Conservation (phyloP, 1,140 invertebrate species). For the Zaprionus davidi region DNA sequence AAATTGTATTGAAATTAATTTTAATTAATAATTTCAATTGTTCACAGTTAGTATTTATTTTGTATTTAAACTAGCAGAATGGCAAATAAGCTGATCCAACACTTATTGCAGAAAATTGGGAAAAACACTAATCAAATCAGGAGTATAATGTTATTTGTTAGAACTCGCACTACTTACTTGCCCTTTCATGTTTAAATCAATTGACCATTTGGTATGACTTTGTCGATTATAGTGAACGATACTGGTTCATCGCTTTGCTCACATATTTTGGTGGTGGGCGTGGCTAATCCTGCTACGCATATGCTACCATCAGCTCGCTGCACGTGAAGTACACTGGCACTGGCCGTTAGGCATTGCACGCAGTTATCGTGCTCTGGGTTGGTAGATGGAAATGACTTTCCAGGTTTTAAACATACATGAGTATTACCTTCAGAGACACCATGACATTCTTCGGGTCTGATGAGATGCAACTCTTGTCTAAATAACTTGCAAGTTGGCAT, state of each 20-base stretch:
- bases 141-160: no score
- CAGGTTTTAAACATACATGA: constrained; percentile 20
- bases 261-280: constrained; percentile 41
- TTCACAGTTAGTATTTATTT: no score
- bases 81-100: no score
- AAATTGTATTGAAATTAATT: no score
- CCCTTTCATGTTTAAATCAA: neutral
- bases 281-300: constrained; percentile 47
- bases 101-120: no score
- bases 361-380: neutral
- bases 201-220: neutral
- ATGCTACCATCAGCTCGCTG: neutral
- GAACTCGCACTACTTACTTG: no score
- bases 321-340: constrained; percentile 38
- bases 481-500: neutral
- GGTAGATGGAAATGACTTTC: neutral
- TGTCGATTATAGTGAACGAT: constrained; percentile 10
- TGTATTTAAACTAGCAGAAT: no score
- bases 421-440: neutral
- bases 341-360: constrained; percentile 30
- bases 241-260: neutral
- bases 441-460: neutral
- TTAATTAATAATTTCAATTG: no score
- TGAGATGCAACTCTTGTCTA: neutral
- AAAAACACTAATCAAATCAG: no score